These are phyloP conservation scores for Clinocottus analis DNA, from an alignment of 2,113 vertebrate species.

Conservation along the genomic window DNA sequence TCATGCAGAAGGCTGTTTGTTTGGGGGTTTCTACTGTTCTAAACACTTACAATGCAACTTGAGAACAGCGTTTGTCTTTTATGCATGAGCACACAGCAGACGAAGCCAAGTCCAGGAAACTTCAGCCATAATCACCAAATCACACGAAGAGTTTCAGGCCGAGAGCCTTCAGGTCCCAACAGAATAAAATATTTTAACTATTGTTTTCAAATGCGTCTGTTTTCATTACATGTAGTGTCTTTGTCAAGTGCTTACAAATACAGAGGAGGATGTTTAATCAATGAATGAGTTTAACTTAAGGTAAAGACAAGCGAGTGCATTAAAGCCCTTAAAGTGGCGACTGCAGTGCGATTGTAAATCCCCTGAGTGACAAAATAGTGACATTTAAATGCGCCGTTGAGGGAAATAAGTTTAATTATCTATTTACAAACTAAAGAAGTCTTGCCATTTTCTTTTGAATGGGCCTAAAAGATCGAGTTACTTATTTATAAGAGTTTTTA, in stretches of 20 bases:
- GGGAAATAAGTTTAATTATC: neutral
- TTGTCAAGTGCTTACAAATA: neutral
- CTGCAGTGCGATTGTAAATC: neutral
- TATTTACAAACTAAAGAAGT: neutral
- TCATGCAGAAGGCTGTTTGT: neutral
- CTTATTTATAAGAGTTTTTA: too few species aligned
- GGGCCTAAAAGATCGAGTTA: too few species aligned
- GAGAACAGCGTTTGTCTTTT: slow-evolving; percentile 48
- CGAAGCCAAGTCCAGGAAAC: slow-evolving; percentile 60
- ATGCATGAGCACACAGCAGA: slow-evolving; percentile 48
- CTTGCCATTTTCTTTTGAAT: too few species aligned
- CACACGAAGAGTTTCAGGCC: slow-evolving; percentile 36
- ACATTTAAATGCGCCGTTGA: too few species aligned
- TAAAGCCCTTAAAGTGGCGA: too few species aligned
- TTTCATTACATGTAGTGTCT: neutral
- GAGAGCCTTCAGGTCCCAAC: slow-evolving; percentile 34
- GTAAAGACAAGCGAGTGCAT: too few species aligned
- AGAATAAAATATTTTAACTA: slow-evolving; percentile 79
- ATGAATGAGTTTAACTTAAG: too few species aligned
- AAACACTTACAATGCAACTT: slow-evolving; percentile 40
- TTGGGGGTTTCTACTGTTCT: slow-evolving; percentile 1
- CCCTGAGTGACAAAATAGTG: neutral
- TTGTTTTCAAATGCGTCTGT: slow-evolving; percentile 30
- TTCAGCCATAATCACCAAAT: slow-evolving; percentile 67
- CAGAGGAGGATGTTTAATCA: too few species aligned